Conservation (phyloP, 2,888 invertebrate species). For the Steinernema carpocapsae region DNA sequence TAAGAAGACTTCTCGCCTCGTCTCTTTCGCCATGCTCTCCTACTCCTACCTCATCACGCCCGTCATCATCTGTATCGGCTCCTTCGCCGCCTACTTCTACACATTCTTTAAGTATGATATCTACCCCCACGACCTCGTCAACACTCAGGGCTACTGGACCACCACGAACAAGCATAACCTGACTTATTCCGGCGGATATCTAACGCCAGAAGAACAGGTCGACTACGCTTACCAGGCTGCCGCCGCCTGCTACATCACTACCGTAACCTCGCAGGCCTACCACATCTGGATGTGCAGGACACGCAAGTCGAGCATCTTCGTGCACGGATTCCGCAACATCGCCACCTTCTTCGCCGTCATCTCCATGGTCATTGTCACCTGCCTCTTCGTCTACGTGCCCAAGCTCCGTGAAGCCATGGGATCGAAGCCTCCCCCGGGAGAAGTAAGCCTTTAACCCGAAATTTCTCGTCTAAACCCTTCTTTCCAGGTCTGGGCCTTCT, state of each 20-base stretch:
- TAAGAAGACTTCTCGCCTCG: slow-evolving; percentile 34
- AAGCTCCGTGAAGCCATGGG: slow-evolving; percentile 48
- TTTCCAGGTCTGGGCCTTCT: slow-evolving; percentile 42
- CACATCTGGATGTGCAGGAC: slow-evolving; percentile 50
- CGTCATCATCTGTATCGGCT: slow-evolving; percentile 41
- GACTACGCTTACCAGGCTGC: slow-evolving; percentile 38
- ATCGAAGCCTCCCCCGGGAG: slow-evolving; percentile 48
- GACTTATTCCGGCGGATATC: slow-evolving; percentile 17
- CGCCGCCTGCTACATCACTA: slow-evolving; percentile 41
- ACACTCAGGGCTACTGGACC: slow-evolving; percentile 40
- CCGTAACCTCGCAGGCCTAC: slow-evolving; percentile 45
- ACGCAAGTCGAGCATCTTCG: slow-evolving; percentile 44
- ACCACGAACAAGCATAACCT: slow-evolving; percentile 28
- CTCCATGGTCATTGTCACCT: slow-evolving; percentile 40
- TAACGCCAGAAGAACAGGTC: slow-evolving; percentile 35
- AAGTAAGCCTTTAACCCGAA: slow-evolving; percentile 37
- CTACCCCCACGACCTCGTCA: slow-evolving; percentile 36
- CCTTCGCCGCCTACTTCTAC: slow-evolving; percentile 48
- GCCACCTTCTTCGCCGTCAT: slow-evolving; percentile 37
- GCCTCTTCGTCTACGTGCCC: slow-evolving; percentile 47
- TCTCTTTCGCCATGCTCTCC: slow-evolving; percentile 43
- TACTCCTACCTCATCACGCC: slow-evolving; percentile 42
- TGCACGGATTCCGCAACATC: slow-evolving; percentile 47
- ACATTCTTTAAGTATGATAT: slow-evolving; percentile 37
- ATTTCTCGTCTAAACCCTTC: background rate